Evolutionary conservation across 2,113 vertebrate genomes (phyloP).

Genomic region (Sinosuthora webbiana): DNA sequence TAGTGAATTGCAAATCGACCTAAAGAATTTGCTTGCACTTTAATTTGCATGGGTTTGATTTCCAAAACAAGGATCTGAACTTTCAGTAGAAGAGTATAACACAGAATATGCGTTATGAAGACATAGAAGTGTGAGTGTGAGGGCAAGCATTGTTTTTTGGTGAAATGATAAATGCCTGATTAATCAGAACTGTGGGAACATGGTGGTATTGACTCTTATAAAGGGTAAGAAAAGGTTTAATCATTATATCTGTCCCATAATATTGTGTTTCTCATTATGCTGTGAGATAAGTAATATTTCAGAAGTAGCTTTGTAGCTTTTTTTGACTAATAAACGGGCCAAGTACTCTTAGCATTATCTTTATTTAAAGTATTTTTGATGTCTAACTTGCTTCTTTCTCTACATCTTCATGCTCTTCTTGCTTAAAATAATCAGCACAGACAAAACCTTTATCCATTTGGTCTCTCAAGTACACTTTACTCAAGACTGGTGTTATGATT

Average conservation of each 20-base stretch:
- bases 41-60: not conserved
- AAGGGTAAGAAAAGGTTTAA: not conserved
- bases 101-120: fast-evolving
- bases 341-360: not conserved
- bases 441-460: not conserved
- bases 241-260: not conserved
- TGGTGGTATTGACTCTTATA: not conserved
- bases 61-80: not conserved
- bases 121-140: not conserved
- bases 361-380: not conserved
- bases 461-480: not conserved
- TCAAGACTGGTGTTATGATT: not conserved
- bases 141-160: not conserved
- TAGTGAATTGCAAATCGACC: not conserved
- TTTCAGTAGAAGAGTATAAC: not conserved
- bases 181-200: not conserved
- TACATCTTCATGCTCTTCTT: not conserved
- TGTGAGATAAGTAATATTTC: not conserved
- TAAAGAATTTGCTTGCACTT: not conserved
- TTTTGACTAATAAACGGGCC: not conserved
- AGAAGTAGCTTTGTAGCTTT: not conserved
- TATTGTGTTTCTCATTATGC: not conserved
- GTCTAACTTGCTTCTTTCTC: not conserved
- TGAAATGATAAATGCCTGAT: not conserved
- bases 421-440: not conserved